A percentile compares a stretch with the other conserved stretches of the same genome.
These are phyloP conservation scores for Pristionchus fissidentatus DNA, from an alignment of 2,888 invertebrate species.

Conservation along the genomic window DNA sequence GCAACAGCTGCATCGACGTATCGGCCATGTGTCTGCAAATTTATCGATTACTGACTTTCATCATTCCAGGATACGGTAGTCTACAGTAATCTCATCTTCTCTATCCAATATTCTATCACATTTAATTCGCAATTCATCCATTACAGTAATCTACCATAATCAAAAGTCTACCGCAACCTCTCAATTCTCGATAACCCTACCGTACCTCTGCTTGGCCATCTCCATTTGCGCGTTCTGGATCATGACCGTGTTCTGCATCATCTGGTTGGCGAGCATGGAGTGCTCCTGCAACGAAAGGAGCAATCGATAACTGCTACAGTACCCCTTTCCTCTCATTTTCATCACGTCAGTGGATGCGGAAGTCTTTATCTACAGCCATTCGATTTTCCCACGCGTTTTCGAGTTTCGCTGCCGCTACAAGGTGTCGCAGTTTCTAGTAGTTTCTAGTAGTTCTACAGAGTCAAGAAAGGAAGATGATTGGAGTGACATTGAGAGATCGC, in stretches of 20 bases:
- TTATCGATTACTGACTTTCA: neutral
- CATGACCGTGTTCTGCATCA: neutral
- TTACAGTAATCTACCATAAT: too few species aligned
- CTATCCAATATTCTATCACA: too few species aligned
- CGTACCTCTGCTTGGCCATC: conserved; percentile 20
- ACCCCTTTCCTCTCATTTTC: neutral
- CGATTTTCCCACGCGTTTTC: neutral
- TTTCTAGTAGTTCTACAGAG: too few species aligned
- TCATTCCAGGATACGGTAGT: too few species aligned
- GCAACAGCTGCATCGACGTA: neutral
- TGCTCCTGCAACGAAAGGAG: conserved; percentile 1
- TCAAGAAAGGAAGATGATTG: too few species aligned
- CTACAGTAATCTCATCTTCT: too few species aligned
- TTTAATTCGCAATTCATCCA: too few species aligned
- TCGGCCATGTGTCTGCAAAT: conserved; percentile 38
- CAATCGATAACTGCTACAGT: neutral
- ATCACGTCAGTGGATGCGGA: neutral
- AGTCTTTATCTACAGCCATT: neutral
- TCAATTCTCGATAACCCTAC: neutral
- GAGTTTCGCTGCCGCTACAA: neutral
- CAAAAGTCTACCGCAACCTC: neutral
- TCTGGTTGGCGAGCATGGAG: neutral
- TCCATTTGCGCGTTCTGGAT: conserved; percentile 5
- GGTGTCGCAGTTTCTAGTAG: too few species aligned
- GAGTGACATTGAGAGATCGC: too few species aligned